Evolutionary conservation across 2,797 vertebrate species (phyloP), one percentile per base, ranked within the genome.

Genomic region (Molossus alvarezi): DNA sequence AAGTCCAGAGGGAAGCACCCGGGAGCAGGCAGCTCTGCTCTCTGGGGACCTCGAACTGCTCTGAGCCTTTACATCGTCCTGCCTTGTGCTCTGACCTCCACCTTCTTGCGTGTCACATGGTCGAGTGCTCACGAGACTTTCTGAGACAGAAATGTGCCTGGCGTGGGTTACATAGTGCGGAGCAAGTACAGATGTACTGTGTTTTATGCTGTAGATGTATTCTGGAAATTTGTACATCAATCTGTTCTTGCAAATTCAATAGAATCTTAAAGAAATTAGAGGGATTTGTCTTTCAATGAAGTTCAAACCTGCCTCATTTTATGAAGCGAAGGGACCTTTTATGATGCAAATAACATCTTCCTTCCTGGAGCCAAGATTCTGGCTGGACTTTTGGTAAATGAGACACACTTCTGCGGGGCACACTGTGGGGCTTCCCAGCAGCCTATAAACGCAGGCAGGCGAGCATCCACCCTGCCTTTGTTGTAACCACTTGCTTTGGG

Each of bases 291-390:
- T 0, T 92, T 96, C 84, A 89, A 83, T 67, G 79, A 79, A 92
- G 85, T 97, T 96, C 96, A 97, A 92, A 95, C 57, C 93, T 94
- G 84, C 85, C 62, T 67, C 71, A 58, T 92, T 93, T 94, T 67
- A 72, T 79, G 55, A 53, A 90, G 57, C 87, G 94, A 96, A 97
- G 88, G 92, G 55, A 62, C 41, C 82, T 91, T 96, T 97, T 95
- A 91, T 97, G n/a, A 97, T 96, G 96, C 96, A 97, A 96, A 97
- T 94, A 62, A 53, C 21, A 4, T n/a, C 82, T 85, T 62, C 27
- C 9, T 57, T 90, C 75, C 25, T 0, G 4, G 29, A 95, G 92
- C 95, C 48, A 67, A 58, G 76, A 89, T 82, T 73, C 91, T 83
- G 80, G 88, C 81, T 94, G 87, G 71, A 92, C 77, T 90, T 96